Evolutionary conservation across 2,797 vertebrate species (phyloP).

Genomic region (Alca torda): DNA sequence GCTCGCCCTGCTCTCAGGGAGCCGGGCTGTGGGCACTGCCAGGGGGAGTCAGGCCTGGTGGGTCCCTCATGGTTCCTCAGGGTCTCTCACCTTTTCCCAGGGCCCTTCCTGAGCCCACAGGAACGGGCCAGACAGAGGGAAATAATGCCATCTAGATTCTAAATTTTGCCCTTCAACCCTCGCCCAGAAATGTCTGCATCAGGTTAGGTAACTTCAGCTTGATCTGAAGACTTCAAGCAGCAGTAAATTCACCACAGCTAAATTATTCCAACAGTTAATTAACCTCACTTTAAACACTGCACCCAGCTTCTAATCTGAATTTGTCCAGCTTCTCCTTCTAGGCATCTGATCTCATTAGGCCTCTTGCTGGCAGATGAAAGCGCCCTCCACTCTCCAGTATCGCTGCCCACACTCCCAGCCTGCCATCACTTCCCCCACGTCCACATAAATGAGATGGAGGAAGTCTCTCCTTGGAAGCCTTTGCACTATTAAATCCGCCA

Average conservation of each 20-base stretch:
- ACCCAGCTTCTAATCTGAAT: background rate
- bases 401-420: background rate
- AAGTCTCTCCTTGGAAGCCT: background rate
- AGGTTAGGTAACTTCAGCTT: background rate
- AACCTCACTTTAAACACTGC: background rate
- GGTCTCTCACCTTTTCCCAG: background rate
- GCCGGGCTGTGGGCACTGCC: background rate
- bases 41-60: too few relatives aligned
- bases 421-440: accelerated
- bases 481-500: background rate
- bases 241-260: background rate
- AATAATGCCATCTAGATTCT: accelerated
- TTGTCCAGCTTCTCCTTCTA: background rate
- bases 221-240: background rate
- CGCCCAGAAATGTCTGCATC: background rate
- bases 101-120: accelerated
- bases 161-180: background rate
- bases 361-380: background rate
- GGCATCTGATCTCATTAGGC: background rate
- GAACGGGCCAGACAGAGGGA: accelerated
- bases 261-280: slow-evolving; percentile 10
- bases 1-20: accelerated
- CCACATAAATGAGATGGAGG: background rate
- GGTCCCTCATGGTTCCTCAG: background rate
- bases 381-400: accelerated